These are phyloP conservation scores for Onychostruthus taczanowskii DNA, from an alignment of 2,113 vertebrate genomes.

Conservation along the genomic window DNA sequence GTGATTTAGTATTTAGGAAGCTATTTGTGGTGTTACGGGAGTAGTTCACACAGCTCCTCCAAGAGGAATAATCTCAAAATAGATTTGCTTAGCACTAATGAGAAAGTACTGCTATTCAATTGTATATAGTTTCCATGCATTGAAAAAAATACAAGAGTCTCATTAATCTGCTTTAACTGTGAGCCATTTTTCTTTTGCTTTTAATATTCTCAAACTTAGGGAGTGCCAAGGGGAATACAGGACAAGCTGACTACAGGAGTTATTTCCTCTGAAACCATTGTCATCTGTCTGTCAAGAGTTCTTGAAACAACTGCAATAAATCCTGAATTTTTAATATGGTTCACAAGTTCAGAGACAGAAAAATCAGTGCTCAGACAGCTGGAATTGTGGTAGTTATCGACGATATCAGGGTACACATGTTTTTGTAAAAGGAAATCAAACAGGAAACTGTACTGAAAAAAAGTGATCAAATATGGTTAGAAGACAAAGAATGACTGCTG, in stretches of 20 bases:
- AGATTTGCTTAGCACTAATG: background rate
- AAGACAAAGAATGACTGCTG: background rate
- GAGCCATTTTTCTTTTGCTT: conserved; percentile 8
- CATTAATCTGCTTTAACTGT: conserved; percentile 7
- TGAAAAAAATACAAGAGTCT: background rate
- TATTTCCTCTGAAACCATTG: conserved; percentile 22
- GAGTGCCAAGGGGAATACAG: background rate
- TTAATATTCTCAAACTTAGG: background rate
- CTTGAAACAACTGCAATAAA: conserved; percentile 46
- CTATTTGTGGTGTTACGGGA: background rate
- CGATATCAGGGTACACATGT: background rate
- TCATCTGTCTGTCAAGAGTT: conserved; percentile 15
- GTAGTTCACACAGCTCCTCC: background rate
- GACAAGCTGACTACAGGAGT: background rate
- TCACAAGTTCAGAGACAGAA: conserved; percentile 51
- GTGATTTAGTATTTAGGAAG: background rate
- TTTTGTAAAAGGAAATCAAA: conserved; percentile 36
- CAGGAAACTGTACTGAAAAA: background rate
- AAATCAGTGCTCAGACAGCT: background rate
- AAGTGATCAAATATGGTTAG: background rate
- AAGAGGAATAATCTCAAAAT: background rate
- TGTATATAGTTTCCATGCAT: background rate
- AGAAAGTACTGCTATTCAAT: background rate
- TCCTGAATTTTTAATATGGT: conserved; percentile 50
- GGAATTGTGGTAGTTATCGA: background rate